phyloP scores from a whole-genome alignment of 2,888 invertebrate genomes.

The Chromoteleia sp. region DNA sequence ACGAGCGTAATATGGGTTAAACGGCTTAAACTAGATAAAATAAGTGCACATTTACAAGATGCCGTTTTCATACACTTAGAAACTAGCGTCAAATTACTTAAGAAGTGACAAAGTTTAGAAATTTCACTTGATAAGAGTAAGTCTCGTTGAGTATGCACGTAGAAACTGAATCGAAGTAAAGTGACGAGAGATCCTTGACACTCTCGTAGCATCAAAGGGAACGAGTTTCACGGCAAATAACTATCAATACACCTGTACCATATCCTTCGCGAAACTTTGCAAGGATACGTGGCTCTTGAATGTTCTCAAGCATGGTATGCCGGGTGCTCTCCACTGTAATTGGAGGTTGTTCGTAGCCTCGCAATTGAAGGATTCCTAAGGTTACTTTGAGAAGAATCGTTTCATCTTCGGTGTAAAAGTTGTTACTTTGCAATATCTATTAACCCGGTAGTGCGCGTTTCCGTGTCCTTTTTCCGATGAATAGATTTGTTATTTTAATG shows the following conservation, averaged over 20 bases:
- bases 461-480: neutral
- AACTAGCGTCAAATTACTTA: slow-evolving; percentile 62
- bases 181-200: slow-evolving; percentile 67
- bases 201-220: slow-evolving; percentile 69
- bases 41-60: slow-evolving; percentile 8
- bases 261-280: slow-evolving; percentile 68
- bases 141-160: slow-evolving; percentile 54
- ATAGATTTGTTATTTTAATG: neutral
- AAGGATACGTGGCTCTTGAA: slow-evolving; percentile 67
- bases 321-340: slow-evolving; percentile 65
- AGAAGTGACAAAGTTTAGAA: slow-evolving; percentile 62
- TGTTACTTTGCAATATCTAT: slow-evolving; percentile 45
- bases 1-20: slow-evolving; percentile 13
- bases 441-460: neutral
- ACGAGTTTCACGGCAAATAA: slow-evolving; percentile 69
- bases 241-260: slow-evolving; percentile 68
- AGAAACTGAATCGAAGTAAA: slow-evolving; percentile 69
- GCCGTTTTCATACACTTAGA: slow-evolving; percentile 49
- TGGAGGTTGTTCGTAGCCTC: slow-evolving; percentile 60
- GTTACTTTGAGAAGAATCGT: slow-evolving; percentile 63
- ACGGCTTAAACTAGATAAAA: neutral
- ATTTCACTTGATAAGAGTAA: slow-evolving; percentile 65
- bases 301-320: slow-evolving; percentile 62
- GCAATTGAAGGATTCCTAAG: slow-evolving; percentile 63
- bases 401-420: slow-evolving; percentile 53